These are phyloP conservation scores for Vultur gryphus DNA, from an alignment of 2,797 vertebrate species.

Conservation along the genomic window DNA sequence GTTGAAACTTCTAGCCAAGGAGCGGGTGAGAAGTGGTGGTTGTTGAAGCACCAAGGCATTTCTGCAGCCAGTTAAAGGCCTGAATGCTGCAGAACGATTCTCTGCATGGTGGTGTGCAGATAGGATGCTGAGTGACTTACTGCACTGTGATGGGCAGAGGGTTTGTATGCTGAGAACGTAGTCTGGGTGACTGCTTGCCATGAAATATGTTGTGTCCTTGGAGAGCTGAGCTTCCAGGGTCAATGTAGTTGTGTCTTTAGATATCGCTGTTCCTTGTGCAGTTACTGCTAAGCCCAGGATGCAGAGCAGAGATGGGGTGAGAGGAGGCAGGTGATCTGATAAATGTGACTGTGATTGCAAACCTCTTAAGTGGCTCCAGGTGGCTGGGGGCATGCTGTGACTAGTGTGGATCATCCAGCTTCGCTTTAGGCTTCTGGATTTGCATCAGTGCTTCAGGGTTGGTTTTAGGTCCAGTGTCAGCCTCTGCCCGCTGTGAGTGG, in stretches of 20 bases:
- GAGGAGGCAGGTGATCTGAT: background rate
- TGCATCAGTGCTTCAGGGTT: background rate
- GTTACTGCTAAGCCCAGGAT: background rate
- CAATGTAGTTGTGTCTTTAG: background rate
- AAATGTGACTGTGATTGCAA: background rate
- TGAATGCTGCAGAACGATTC: rapidly evolving
- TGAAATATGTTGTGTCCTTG: background rate
- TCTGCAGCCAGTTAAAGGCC: background rate
- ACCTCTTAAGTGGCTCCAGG: background rate
- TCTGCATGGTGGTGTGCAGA: background rate
- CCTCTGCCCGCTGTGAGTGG: background rate
- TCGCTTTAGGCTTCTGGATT: background rate
- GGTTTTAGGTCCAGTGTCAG: background rate
- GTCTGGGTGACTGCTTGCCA: background rate
- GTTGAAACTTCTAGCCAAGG: background rate
- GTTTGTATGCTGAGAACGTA: background rate
- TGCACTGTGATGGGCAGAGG: background rate
- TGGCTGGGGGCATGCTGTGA: background rate
- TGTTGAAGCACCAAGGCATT: background rate
- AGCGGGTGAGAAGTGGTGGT: background rate
- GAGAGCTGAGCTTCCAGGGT: background rate
- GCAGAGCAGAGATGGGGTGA: background rate
- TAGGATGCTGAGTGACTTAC: background rate
- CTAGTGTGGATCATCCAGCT: background rate
- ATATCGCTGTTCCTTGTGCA: background rate